These are phyloP conservation scores for Diglossa brunneiventris DNA, from an alignment of 2,113 vertebrate species.

Conservation along the genomic window DNA sequence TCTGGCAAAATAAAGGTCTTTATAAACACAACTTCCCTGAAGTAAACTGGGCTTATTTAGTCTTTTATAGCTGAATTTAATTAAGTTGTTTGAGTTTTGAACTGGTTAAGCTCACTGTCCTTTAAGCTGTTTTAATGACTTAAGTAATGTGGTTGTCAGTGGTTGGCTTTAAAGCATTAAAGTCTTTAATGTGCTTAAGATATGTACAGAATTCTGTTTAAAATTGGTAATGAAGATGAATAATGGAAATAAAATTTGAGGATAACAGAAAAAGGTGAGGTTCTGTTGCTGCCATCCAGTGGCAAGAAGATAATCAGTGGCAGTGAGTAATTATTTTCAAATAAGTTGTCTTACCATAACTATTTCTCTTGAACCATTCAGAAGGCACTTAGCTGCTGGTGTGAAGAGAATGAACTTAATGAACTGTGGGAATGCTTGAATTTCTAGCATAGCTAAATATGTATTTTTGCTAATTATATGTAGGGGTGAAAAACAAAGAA, in stretches of 20 bases:
- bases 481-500: neutral
- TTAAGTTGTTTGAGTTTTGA: slow-evolving; percentile 30
- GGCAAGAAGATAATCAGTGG: slow-evolving; percentile 40
- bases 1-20: neutral
- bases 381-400: neutral
- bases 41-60: neutral
- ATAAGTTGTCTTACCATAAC: neutral
- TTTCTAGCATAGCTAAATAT: neutral
- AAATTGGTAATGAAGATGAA: neutral
- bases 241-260: slow-evolving; percentile 16
- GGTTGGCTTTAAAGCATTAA: neutral
- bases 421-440: neutral
- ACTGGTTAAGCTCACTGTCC: neutral
- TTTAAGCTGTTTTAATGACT: slow-evolving; percentile 2
- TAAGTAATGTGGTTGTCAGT: neutral
- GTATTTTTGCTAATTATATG: neutral
- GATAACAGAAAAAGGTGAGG: slow-evolving; percentile 7
- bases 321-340: neutral
- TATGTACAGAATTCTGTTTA: neutral
- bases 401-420: neutral
- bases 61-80: neutral
- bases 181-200: neutral
- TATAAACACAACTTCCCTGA: neutral
- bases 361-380: neutral
- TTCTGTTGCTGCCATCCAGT: slow-evolving; percentile 85